Base-by-base conservation (phyloP, 2,888 invertebrate species). In the Cremastinae sp. region DNA sequence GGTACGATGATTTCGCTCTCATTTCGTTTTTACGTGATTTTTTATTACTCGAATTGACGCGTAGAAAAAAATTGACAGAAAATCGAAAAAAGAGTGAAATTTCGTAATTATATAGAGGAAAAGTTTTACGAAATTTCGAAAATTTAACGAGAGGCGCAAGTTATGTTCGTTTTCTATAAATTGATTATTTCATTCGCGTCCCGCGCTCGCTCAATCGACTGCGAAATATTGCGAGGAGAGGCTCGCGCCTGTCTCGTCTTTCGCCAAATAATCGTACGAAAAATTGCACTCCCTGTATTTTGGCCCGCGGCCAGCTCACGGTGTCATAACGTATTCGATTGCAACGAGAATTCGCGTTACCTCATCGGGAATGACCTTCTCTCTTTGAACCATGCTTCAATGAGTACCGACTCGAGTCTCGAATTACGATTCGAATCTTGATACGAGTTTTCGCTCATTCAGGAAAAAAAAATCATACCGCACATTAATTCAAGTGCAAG, bases 351-450 rank as follows among this genome's bases (percentile, higher is more conserved):
- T 47, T 9, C 35, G n/a, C 9, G 75, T 84, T 82, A 80, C 81
- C 77, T 75, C 78, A 82, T 75, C 66, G 45, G 41, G 66, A 66
- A 79, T 81, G 83, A 84, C 84, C 83, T 84, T 84, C 83, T 83
- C 28, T 28, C 28, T 78, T 70, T 45, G 43, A 62, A 59, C 20
- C 39, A 75, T 62, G 56, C 69, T 55, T 58, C 74, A 56, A 45
- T 35, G 65, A 59, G 64, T 74, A 59, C 55, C 22, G 22, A 12
- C 69, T 69, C 77, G 51, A 77, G 80, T 80, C 71, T 77, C 61
- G 65, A 56, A 37, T 74, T 66, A 66, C 53, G 43, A 28, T 12
- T 66, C 58, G 68, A 22, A n/a, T 37, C n/a, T 45, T 35, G 49
- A 28, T 28, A 28, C 28, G 2, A 28, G 28, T 28, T 5, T 28